phyloP scores from a whole-genome alignment of 2,888 invertebrate species.

The Tillus elongatus region DNA sequence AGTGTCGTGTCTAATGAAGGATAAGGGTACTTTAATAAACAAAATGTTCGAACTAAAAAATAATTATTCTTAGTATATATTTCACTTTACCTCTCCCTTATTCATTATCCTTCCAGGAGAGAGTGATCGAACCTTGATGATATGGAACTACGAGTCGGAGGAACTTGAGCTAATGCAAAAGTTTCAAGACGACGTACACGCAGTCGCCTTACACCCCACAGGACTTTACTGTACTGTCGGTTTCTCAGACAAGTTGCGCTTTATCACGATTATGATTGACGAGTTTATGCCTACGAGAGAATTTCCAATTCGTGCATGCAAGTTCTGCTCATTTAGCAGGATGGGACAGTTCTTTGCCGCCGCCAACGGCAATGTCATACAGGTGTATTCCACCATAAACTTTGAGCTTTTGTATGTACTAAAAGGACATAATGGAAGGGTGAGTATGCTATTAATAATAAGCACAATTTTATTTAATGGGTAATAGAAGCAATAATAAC shows the following conservation, averaged over 20 bases:
- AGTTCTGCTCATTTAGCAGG: conserved; percentile 69
- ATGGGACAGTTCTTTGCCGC: conserved; percentile 88
- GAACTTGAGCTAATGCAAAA: conserved; percentile 54
- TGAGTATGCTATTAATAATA: too few relatives aligned
- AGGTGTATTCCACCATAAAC: conserved; percentile 73
- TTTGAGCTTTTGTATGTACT: conserved; percentile 66
- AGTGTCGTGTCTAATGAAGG: too few relatives aligned
- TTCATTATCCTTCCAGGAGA: conserved; percentile 45
- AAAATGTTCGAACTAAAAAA: too few relatives aligned
- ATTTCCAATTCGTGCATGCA: conserved; percentile 62
- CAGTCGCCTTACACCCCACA: conserved; percentile 65
- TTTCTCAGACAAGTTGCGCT: conserved; percentile 82
- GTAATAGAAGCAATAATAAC: too few relatives aligned
- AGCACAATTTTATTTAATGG: too few relatives aligned
- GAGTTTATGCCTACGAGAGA: conserved; percentile 62
- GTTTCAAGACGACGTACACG: conserved; percentile 75
- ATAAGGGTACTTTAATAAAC: too few relatives aligned
- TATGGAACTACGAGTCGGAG: conserved; percentile 88
- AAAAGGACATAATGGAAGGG: conserved; percentile 72
- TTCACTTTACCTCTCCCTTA: too few relatives aligned
- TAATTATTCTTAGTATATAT: too few relatives aligned
- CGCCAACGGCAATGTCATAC: conserved; percentile 74
- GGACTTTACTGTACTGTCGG: conserved; percentile 82
- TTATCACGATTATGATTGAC: conserved; percentile 80
- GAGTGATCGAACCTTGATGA: conserved; percentile 72